Percentiles rank a stretch among this genome's conserved stretches.
Conservation (phyloP, 1,140 invertebrate species). For the Portunus trituberculatus region DNA sequence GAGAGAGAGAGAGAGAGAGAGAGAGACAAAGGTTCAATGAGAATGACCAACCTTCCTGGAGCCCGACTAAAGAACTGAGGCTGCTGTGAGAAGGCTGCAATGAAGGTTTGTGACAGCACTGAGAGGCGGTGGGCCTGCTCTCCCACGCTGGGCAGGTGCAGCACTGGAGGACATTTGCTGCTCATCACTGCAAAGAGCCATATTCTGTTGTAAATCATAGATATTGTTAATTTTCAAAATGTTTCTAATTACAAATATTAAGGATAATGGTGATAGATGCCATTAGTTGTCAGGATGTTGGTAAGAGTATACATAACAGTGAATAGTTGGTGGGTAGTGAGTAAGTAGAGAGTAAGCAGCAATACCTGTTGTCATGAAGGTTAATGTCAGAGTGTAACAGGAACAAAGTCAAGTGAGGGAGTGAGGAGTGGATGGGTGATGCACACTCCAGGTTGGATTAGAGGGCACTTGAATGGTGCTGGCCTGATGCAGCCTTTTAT, state of each 20-base stretch:
- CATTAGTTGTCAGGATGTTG: too few species aligned
- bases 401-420: too few species aligned
- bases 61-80: slow-evolving; percentile 79
- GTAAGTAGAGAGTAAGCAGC: too few species aligned
- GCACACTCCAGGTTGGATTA: neutral
- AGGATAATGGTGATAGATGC: too few species aligned
- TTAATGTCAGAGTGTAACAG: too few species aligned
- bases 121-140: neutral
- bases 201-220: too few species aligned
- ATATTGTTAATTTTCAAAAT: too few species aligned
- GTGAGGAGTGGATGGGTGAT: neutral
- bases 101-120: neutral
- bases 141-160: neutral
- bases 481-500: neutral
- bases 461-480: neutral
- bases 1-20: neutral
- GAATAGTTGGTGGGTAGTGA: too few species aligned
- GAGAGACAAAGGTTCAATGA: neutral
- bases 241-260: too few species aligned
- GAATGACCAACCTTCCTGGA: slow-evolving; percentile 80
- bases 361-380: too few species aligned
- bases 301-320: too few species aligned
- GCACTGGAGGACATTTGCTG: slow-evolving; percentile 29
- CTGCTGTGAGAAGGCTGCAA: neutral
- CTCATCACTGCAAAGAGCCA: slow-evolving; percentile 5